Percentiles rank a stretch among this genome's conserved stretches.
phyloP scores from a whole-genome alignment of 1,140 invertebrate species.

The Macrotrachela quadricornifera region DNA sequence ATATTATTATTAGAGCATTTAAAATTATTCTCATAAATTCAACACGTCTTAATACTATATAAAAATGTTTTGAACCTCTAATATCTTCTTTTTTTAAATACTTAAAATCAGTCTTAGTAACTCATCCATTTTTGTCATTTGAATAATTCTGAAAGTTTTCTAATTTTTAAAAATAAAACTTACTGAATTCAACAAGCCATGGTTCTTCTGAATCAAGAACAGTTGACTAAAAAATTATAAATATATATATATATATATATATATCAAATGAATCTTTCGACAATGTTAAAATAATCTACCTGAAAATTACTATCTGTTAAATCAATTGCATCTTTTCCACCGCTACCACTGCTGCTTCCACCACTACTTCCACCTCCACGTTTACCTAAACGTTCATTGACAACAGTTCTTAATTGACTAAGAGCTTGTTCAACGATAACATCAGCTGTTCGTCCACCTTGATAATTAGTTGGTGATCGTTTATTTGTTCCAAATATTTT shows the following conservation, averaged over 20 bases:
- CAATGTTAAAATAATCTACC: background rate
- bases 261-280: too few species aligned
- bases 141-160: too few species aligned
- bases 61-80: too few species aligned
- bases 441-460: conserved; percentile 57
- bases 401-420: conserved; percentile 45
- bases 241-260: too few species aligned
- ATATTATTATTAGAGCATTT: too few species aligned
- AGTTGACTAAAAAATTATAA: conserved; percentile 14
- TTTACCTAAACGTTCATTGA: conserved; percentile 37
- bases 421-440: conserved; percentile 62
- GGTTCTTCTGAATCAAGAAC: conserved; percentile 72
- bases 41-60: too few species aligned
- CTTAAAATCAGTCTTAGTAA: too few species aligned
- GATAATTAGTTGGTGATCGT: conserved; percentile 60
- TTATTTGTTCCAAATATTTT: conserved; percentile 79
- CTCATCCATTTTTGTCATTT: too few species aligned
- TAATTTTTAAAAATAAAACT: too few species aligned
- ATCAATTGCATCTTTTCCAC: conserved; percentile 45
- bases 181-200: conserved; percentile 72
- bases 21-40: too few species aligned
- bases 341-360: conserved; percentile 13
- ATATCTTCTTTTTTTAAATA: too few species aligned
- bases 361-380: conserved; percentile 14
- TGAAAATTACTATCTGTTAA: conserved; percentile 86